Evolutionary conservation across 1,140 invertebrate genomes (phyloP).

Genomic region (Oedothorax gibbosus): DNA sequence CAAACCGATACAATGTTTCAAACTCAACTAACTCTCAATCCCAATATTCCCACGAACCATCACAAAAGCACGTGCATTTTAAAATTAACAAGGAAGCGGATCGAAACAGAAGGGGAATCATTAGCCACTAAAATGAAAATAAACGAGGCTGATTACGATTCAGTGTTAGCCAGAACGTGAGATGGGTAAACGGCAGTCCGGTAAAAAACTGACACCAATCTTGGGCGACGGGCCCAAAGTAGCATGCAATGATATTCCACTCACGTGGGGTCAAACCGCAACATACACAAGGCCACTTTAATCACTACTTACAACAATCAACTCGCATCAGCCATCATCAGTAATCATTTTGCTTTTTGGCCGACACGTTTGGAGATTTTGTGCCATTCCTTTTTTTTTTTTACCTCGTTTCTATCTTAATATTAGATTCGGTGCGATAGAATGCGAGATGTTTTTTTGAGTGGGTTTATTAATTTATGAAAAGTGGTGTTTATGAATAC

Average conservation of each 20-base stretch:
- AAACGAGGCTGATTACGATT: constrained; percentile 40
- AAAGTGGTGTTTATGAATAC: too few species aligned
- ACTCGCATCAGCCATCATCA: constrained; percentile 18
- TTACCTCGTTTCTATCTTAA: background rate
- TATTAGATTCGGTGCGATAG: constrained; percentile 19
- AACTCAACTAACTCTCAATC: too few species aligned
- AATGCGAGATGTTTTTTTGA: background rate
- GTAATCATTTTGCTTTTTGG: constrained; percentile 7
- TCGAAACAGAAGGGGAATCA: constrained; percentile 36
- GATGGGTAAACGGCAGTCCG: constrained; percentile 20
- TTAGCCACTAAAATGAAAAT: constrained; percentile 29
- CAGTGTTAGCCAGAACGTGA: constrained; percentile 39
- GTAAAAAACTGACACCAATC: constrained; percentile 34
- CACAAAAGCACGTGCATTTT: constrained; percentile 34
- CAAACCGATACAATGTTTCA: too few species aligned
- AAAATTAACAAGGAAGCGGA: constrained; percentile 49
- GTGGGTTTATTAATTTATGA: too few species aligned
- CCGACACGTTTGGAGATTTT: too few species aligned
- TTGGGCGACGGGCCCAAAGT: constrained; percentile 14
- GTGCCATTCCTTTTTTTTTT: background rate
- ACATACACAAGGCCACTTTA: constrained; percentile 30
- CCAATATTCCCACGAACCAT: too few species aligned
- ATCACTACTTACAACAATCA: constrained; percentile 32
- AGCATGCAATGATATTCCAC: constrained; percentile 14
- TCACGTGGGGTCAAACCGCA: constrained; percentile 44